A percentile compares a stretch with the other conserved stretches of the same genome.
These are phyloP conservation scores for Lepus townsendii DNA, from an alignment of 2,797 vertebrate genomes.

Conservation along the genomic window DNA sequence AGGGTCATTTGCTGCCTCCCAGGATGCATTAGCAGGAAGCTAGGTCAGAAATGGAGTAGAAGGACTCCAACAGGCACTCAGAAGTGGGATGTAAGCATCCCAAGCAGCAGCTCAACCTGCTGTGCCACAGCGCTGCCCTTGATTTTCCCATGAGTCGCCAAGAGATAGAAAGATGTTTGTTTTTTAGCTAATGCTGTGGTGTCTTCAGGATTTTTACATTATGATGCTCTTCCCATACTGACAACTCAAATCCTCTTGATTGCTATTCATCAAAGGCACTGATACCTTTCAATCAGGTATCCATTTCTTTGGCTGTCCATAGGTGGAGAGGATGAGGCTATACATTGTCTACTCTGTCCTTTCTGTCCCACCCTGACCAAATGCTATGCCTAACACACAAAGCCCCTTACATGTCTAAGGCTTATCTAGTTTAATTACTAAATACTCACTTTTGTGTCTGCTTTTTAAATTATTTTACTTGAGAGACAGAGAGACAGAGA, in stretches of 20 bases:
- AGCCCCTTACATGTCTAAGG: background rate
- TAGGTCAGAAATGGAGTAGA: too few relatives aligned
- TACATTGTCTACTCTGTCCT: background rate
- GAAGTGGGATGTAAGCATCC: too few relatives aligned
- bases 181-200: background rate
- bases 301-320: background rate
- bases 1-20: too few relatives aligned
- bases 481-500: too few relatives aligned
- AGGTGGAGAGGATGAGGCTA: background rate
- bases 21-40: too few relatives aligned
- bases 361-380: background rate
- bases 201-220: background rate
- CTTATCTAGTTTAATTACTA: background rate
- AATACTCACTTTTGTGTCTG: background rate
- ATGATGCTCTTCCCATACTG: background rate
- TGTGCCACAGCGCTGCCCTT: too few relatives aligned
- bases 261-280: background rate
- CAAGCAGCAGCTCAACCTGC: too few relatives aligned
- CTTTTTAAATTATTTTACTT: background rate
- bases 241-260: background rate
- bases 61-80: too few relatives aligned
- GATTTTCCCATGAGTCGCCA: too few relatives aligned
- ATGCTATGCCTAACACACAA: background rate
- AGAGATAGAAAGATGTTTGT: background rate
- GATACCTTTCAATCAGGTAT: background rate